Evolutionary conservation across 2,888 invertebrate species (phyloP).

Genomic region (Andrena haemorrhoa): DNA sequence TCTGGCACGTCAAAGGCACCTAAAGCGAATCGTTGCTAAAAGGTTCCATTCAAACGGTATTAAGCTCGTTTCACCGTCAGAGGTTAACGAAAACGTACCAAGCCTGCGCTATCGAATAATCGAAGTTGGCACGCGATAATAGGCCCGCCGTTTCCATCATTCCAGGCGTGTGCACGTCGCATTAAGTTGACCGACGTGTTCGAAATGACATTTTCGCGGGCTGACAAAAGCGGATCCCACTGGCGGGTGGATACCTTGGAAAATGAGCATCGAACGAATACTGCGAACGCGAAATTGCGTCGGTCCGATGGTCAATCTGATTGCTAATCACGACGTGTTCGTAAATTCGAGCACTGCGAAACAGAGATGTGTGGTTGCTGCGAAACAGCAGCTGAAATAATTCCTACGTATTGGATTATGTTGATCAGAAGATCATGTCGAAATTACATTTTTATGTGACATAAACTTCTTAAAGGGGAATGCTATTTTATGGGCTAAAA

Average conservation of each 20-base stretch:
- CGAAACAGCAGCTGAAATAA: not conserved
- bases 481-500: no score
- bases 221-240: slow-evolving; percentile 22
- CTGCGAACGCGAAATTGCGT: slow-evolving; percentile 48
- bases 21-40: not conserved
- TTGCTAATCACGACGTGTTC: slow-evolving; percentile 53
- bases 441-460: no score
- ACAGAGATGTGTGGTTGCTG: not conserved
- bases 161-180: slow-evolving; percentile 7
- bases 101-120: slow-evolving; percentile 8
- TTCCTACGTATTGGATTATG: not conserved
- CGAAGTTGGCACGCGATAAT: slow-evolving; percentile 15
- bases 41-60: not conserved
- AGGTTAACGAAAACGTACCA: slow-evolving; percentile 5
- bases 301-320: slow-evolving; percentile 42
- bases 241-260: slow-evolving; percentile 11
- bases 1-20: not conserved
- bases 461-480: no score
- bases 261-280: slow-evolving; percentile 22
- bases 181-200: slow-evolving; percentile 32
- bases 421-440: not conserved
- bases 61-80: not conserved
- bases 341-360: slow-evolving; percentile 2
- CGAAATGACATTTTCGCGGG: slow-evolving; percentile 35
- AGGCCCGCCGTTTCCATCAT: slow-evolving; percentile 12